Evolutionary conservation across 2,888 invertebrate genomes (phyloP).

Genomic region (Phyllotreta cruciferae): DNA sequence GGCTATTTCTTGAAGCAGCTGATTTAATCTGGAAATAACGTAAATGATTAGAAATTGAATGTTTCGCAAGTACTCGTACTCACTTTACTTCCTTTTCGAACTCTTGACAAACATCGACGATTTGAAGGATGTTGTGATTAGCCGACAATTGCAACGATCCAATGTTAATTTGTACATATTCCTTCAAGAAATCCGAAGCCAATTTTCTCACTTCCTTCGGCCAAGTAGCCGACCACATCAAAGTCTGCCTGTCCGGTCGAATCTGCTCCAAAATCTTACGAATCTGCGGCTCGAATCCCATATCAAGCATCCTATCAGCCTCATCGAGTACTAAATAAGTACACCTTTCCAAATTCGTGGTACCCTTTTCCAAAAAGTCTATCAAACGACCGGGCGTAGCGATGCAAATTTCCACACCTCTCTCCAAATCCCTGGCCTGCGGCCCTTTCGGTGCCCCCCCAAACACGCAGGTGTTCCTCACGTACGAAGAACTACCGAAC

Average conservation of each 20-base stretch:
- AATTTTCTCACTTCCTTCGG: constrained; percentile 93
- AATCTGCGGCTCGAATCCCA: constrained; percentile 98
- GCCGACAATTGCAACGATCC: constrained; percentile 87
- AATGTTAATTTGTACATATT: constrained; percentile 91
- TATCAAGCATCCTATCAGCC: constrained; percentile 96
- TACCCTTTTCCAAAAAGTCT: constrained; percentile 80
- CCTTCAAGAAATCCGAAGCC: constrained; percentile 90
- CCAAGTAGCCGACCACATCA: constrained; percentile 99
- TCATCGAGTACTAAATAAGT: constrained; percentile 92
- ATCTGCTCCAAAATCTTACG: constrained; percentile 93
- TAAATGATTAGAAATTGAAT: constrained; percentile 24
- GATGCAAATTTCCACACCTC: constrained; percentile 83
- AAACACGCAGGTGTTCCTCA: constrained; percentile 86
- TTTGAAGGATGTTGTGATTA: constrained; percentile 91
- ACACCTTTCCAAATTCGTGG: constrained; percentile 72
- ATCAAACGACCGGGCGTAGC: constrained; percentile 91
- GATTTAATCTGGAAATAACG: constrained; percentile 68
- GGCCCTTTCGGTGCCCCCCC: constrained; percentile 92
- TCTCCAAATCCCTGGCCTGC: constrained; percentile 74
- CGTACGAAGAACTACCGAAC: constrained; percentile 81
- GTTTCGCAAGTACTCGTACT: constrained; percentile 39
- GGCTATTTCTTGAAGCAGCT: constrained; percentile 80
- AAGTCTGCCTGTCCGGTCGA: constrained; percentile 90
- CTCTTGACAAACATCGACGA: constrained; percentile 86
- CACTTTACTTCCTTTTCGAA: constrained; percentile 76